Base-by-base conservation (phyloP, 1,140 invertebrate species). In the Ruditapes philippinarum region DNA sequence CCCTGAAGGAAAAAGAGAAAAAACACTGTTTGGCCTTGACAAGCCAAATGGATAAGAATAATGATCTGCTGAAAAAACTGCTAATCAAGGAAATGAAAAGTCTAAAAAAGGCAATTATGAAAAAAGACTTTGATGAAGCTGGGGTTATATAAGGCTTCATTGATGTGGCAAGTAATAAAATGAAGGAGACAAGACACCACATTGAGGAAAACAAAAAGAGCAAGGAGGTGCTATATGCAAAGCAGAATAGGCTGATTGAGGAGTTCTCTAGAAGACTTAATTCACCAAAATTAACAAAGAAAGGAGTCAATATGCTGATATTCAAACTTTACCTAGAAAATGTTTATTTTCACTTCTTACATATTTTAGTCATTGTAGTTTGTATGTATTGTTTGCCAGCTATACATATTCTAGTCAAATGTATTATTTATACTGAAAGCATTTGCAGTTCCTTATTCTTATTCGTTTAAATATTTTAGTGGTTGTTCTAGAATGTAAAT, bases 201-300 rank as follows among this genome's bases (percentile, higher is more conserved):
- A 81, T 51, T 7, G 60, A 88, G 68, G 70, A 81, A 68, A 68
- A 38, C 57, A 81, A 45, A 88, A 70, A 79, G n/a, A 65, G 19
- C 14, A 65, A 76, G 62, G 51, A 87, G 42, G 62, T 31, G 70
- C n/a, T 78, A 31, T 54, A 60, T 76, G 40, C 33, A 62, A 60
- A 87, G 51, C 19, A 60, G 22, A 25, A 86, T 57, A 76, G 70
- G 38, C 68, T 74, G 19, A 42, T 40, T 74, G 70, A 86, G 51
- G 83, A 68, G 68, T 51, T n/a, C 11, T 22, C 19, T 74, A 22
- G 76, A 49, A 60, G 38, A 40, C 19, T 54, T 11, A 22, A 54
- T 54, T 22, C 22, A 54, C 14, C 14, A 9, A 54, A 54, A 54
- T 14, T 3, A 4, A 22, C 51, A 54, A 22, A 54, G 51, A 54